These are phyloP conservation scores for Bellardia bayeri DNA, from an alignment of 2,888 invertebrate genomes.

Conservation along the genomic window DNA sequence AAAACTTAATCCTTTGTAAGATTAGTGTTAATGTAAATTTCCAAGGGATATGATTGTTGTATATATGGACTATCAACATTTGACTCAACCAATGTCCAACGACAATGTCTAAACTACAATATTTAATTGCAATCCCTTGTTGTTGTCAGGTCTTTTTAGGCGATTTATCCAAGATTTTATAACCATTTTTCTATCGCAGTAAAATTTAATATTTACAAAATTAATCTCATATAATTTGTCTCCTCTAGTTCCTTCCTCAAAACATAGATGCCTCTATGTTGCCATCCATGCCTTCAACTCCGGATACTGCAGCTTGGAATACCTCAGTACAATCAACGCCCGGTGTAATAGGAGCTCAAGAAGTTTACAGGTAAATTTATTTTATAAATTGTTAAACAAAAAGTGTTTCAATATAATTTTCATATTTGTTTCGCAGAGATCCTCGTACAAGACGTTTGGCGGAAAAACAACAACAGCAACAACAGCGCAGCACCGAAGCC, in stretches of 20 bases:
- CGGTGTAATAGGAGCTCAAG: slow-evolving; percentile 98
- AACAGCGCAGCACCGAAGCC: slow-evolving; percentile 82
- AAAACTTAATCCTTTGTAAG: no score
- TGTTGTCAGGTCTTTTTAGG: no score
- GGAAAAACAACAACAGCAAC: slow-evolving; percentile 90
- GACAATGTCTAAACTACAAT: no score
- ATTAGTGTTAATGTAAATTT: no score
- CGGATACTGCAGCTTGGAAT: slow-evolving; percentile 85
- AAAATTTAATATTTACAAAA: no score
- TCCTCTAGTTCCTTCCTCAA: slow-evolving; percentile 80
- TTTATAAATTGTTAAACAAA: slow-evolving; percentile 13
- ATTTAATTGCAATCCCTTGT: no score
- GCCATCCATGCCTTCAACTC: slow-evolving; percentile 89
- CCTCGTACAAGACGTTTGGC: slow-evolving; percentile 95
- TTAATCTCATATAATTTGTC: background rate
- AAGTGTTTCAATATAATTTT: background rate
- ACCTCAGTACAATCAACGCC: slow-evolving; percentile 89
- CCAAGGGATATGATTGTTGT: no score
- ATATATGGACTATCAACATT: no score
- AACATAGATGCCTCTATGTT: slow-evolving; percentile 92
- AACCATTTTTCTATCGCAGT: no score
- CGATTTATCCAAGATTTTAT: no score
- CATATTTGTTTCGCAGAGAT: slow-evolving; percentile 87
- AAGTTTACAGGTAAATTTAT: slow-evolving; percentile 92
- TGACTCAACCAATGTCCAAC: no score